Conservation (phyloP, 2,797 vertebrate genomes). For the Pogonophryne albipinna region DNA sequence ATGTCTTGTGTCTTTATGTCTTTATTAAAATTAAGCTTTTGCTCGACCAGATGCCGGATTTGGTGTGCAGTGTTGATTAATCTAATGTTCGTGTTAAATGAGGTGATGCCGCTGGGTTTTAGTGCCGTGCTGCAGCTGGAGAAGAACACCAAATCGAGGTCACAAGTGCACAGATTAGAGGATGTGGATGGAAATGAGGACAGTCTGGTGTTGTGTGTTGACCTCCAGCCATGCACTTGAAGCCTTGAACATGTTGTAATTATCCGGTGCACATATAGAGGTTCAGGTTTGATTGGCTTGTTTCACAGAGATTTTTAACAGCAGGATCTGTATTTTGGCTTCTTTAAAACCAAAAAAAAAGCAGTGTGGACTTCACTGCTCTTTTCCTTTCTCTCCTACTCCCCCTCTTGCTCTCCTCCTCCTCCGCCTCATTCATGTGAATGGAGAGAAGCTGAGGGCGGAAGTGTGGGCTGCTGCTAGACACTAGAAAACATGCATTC, state of each 20-base stretch:
- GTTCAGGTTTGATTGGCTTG: constrained; percentile 2
- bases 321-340: constrained; percentile 34
- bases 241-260: constrained; percentile 29
- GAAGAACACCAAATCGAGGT: constrained; percentile 49
- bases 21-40: constrained; percentile 9
- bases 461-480: constrained; percentile 65
- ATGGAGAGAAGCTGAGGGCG: constrained; percentile 64
- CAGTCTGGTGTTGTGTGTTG: constrained; percentile 38
- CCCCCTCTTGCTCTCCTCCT: constrained; percentile 45
- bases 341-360: constrained; percentile 21
- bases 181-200: constrained; percentile 46
- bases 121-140: constrained; percentile 56
- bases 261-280: neutral
- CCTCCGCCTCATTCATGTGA: constrained; percentile 62
- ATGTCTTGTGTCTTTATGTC: neutral
- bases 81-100: constrained; percentile 57
- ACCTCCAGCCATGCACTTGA: constrained; percentile 9
- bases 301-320: constrained; percentile 20
- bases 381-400: constrained; percentile 24
- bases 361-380: constrained; percentile 42
- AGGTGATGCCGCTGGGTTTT: constrained; percentile 55
- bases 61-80: constrained; percentile 43
- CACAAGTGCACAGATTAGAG: constrained; percentile 38
- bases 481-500: constrained; percentile 42
- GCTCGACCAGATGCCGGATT: constrained; percentile 41